Percentiles rank a stretch among this genome's conserved stretches.
Evolutionary conservation across 2,113 vertebrate genomes (phyloP).

Genomic region (Oxygymnocypris stewartii): DNA sequence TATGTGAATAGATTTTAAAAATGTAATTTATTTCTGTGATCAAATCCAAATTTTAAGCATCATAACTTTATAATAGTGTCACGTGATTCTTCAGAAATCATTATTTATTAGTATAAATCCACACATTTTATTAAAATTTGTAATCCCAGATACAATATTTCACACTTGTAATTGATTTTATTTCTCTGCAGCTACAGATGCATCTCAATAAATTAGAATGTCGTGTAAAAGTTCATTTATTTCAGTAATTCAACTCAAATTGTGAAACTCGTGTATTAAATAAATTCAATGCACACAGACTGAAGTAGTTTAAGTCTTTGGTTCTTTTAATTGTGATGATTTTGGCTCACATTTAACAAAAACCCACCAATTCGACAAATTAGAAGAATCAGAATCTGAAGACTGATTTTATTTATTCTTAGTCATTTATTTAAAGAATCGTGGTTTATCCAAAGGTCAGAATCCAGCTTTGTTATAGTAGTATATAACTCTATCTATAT

Average conservation of each 20-base stretch:
- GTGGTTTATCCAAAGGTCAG: neutral
- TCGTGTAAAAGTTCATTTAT: no score
- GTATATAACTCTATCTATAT: neutral
- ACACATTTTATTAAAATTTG: neutral
- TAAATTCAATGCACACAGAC: no score
- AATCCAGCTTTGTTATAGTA: neutral
- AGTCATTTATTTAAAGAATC: neutral
- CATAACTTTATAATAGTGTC: neutral
- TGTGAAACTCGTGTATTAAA: no score
- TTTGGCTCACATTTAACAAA: no score
- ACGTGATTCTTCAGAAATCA: neutral
- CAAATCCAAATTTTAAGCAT: neutral
- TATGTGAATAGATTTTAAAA: neutral
- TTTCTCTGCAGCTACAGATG: neutral
- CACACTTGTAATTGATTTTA: neutral
- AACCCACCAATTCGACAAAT: no score
- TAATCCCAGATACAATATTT: neutral
- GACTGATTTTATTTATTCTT: no score
- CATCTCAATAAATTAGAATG: no score
- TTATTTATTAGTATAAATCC: neutral
- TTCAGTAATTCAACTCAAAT: no score
- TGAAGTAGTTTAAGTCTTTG: no score
- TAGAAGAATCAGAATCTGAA: no score
- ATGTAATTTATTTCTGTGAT: neutral
- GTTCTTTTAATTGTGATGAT: no score